A percentile compares a stretch with the other conserved stretches of the same genome.
Evolutionary conservation across 2,888 invertebrate genomes (phyloP).

Genomic region (Pristionchus arcanus): DNA sequence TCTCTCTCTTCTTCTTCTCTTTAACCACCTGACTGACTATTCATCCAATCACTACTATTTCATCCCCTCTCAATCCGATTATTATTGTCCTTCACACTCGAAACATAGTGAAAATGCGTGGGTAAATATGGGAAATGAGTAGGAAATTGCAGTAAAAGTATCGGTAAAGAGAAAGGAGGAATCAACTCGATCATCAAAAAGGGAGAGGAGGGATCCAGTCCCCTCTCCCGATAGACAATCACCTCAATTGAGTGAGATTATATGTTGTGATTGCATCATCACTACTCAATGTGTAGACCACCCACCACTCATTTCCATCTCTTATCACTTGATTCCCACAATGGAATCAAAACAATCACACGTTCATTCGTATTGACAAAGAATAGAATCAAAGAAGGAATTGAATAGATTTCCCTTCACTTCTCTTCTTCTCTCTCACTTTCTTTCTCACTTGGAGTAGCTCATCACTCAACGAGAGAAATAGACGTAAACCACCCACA

Average conservation of each 20-base stretch:
- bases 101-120: background rate
- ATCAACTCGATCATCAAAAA: background rate
- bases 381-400: background rate
- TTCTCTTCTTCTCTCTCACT: conserved; percentile 1
- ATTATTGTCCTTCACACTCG: background rate
- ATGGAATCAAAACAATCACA: conserved; percentile 26
- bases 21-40: conserved; percentile 16
- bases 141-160: conserved; percentile 29
- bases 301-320: background rate
- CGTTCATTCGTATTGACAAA: background rate
- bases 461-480: background rate
- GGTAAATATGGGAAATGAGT: background rate
- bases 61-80: conserved; percentile 37
- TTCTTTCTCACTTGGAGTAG: background rate
- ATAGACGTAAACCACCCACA: conserved; percentile 16
- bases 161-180: conserved; percentile 26
- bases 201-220: conserved; percentile 19
- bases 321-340: background rate
- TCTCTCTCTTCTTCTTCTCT: background rate
- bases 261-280: conserved; percentile 17
- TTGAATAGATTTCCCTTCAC: conserved; percentile 2
- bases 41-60: conserved; percentile 41
- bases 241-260: conserved; percentile 52
- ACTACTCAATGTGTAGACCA: conserved; percentile 22
- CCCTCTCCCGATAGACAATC: conserved; percentile 54